Evolutionary conservation across 1,140 invertebrate species (phyloP).

Genomic region (Drosophila athabasca): DNA sequence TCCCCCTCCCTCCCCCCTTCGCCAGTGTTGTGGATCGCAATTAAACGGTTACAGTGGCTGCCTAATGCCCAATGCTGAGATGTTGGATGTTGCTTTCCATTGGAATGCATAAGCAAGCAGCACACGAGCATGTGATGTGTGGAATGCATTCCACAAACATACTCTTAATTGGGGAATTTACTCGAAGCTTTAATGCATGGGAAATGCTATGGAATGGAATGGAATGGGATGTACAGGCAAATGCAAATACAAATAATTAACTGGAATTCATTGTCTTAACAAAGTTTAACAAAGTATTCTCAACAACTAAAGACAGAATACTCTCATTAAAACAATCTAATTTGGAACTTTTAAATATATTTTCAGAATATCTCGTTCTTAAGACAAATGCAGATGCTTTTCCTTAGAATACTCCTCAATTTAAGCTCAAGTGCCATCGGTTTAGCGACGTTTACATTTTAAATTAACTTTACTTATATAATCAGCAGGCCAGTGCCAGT

Average conservation of each 20-base stretch:
- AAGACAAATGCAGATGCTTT: too few species aligned
- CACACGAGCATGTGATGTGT: background rate
- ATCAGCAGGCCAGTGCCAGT: conserved; percentile 6
- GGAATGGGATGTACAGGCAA: too few species aligned
- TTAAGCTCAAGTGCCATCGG: background rate
- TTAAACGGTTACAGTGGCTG: conserved; percentile 40
- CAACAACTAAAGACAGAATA: too few species aligned
- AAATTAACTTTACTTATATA: conserved; percentile 13
- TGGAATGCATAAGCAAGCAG: conserved; percentile 28
- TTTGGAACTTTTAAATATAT: too few species aligned
- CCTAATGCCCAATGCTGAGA: background rate
- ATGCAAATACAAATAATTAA: too few species aligned
- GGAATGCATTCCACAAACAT: conserved; percentile 1
- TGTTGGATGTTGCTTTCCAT: conserved; percentile 3
- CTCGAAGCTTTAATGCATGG: conserved; percentile 1
- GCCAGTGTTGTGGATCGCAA: conserved; percentile 24
- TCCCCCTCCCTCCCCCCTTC: conserved; percentile 41
- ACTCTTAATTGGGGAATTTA: background rate
- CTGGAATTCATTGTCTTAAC: too few species aligned
- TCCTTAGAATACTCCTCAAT: too few species aligned
- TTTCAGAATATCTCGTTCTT: too few species aligned
- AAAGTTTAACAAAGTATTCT: too few species aligned
- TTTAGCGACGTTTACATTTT: conserved; percentile 23
- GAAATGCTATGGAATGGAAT: conserved; percentile 10
- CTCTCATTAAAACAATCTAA: too few species aligned